Evolutionary conservation across 2,797 vertebrate genomes (phyloP), one percentile per base, ranked within the genome.

Genomic region (Ceryle rudis): DNA sequence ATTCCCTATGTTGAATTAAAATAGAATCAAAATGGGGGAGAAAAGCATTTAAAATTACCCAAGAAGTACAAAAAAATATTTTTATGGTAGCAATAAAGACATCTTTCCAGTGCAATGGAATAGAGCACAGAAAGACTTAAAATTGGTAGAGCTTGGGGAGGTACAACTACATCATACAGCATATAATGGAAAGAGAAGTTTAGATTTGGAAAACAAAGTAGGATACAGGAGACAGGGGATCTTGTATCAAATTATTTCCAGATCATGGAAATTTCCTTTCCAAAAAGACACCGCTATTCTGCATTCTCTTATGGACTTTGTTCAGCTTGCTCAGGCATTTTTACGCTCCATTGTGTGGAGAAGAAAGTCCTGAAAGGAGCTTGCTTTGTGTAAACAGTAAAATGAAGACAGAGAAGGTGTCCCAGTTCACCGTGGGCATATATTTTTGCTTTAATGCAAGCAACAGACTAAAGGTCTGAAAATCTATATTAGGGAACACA

Each of bases 331-430:
- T 78, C 42, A 74, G 42, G 14, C 10, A 80, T 83, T 93, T 88
- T 88, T 74, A 22, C 0, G 0, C 29, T 66, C 39, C 62, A 10
- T 2, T 70, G 14, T 54, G 37, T 20, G 10, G 17, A 81, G 31
- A 5, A 46, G 2, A 88, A 64, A 37, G 10, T 61, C 49, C 41
- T 33, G 78, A 37, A 74, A 81, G 28, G 22, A 93, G 1, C 2
- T 67, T 62, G 7, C 9, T 81, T 71, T 84, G 20, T 33, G 15
- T 41, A 47, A 89, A 81, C 19, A 74, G 19, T 19, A 81, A 92
- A 71, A 65, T 51, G 18, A 85, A 89, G 62, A 60, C 5, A 23
- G 25, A 91, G 20, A 61, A 61, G 5, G 20, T 52, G 31, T 29
- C 17, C 19, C 39, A 33, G 14, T 57, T 74, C 71, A 5, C 23